Base-by-base conservation (phyloP, 2,888 invertebrate species). In the Trissolcus japonicus region DNA sequence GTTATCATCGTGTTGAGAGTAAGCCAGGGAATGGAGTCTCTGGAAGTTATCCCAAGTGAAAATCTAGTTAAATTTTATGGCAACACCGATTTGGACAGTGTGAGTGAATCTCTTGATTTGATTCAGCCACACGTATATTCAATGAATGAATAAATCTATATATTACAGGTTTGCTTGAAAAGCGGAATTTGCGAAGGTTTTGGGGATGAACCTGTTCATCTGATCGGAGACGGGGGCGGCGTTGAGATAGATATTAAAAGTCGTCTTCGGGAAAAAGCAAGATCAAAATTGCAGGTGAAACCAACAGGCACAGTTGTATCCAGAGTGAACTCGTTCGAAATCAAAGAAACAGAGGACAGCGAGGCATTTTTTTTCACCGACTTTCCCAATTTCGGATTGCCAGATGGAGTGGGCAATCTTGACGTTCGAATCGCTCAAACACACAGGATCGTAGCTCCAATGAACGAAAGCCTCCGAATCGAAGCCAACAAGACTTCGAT, bases 11-110 rank as follows among this genome's bases (percentile, higher is more conserved):
- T 96, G 0, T 87, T 97, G 51, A 91, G 94, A 71, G 91, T 97
- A 72, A 95, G 95, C 0, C 93, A 93, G 86, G 96, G 96, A 6
- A 94, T 96, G 92, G 95, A 96, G 85, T 95, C 95, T 80, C 91
- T 97, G 89, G 96, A 97, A 88, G 91, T 96, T 55, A 92, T 96
- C 71, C 92, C 94, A 0, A 94, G 94, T 62, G 92, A 93, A 75
- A 92, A 93, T 76, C 91, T 94, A 0, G 90, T 96, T 0, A 96
- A 96, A 86, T 94, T 96, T 86, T 94, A 93, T 77, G 96, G 96
- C 0, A 90, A 92, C 51, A 92, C 94, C 0, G 94, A 95, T 85
- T 90, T 96, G 80, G 95, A 95, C 82, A 92, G 93, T 76, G 91
- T 96, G 79, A 82, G 79, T 66, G 25, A 25, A 54, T 14, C 11